phyloP scores from a whole-genome alignment of 2,888 invertebrate genomes.

The Polymixis flavicincta region DNA sequence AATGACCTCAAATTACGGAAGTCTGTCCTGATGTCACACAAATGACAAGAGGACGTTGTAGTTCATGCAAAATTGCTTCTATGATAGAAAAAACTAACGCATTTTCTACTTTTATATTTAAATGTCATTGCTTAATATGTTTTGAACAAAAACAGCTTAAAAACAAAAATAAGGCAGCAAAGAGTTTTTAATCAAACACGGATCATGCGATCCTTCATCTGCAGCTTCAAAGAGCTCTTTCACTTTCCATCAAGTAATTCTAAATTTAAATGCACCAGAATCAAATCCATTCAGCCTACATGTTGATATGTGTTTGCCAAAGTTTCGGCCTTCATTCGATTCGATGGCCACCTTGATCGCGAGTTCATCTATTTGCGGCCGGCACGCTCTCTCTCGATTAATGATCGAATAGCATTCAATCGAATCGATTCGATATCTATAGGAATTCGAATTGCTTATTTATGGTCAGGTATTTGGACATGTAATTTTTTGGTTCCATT shows the following conservation, averaged over 20 bases:
- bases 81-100: not conserved
- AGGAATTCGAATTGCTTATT: conserved; percentile 65
- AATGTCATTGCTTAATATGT: no score
- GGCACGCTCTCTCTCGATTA: conserved; percentile 71
- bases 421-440: conserved; percentile 63
- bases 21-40: conserved; percentile 4
- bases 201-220: conserved; percentile 21
- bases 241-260: conserved; percentile 37
- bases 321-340: conserved; percentile 70
- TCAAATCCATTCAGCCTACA: conserved; percentile 50
- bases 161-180: conserved; percentile 11
- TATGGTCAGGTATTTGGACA: conserved; percentile 59
- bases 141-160: not conserved
- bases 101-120: not conserved
- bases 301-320: conserved; percentile 69
- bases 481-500: conserved; percentile 33
- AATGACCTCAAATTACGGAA: conserved; percentile 12
- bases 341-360: conserved; percentile 73
- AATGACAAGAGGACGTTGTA: conserved; percentile 1
- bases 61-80: conserved; percentile 10
- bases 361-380: conserved; percentile 70
- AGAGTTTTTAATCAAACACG: conserved; percentile 14
- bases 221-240: conserved; percentile 45
- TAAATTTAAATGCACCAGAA: conserved; percentile 52
- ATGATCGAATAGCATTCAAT: conserved; percentile 67